These are phyloP conservation scores for Lymantria monacha DNA, from an alignment of 2,888 invertebrate species.

Conservation along the genomic window DNA sequence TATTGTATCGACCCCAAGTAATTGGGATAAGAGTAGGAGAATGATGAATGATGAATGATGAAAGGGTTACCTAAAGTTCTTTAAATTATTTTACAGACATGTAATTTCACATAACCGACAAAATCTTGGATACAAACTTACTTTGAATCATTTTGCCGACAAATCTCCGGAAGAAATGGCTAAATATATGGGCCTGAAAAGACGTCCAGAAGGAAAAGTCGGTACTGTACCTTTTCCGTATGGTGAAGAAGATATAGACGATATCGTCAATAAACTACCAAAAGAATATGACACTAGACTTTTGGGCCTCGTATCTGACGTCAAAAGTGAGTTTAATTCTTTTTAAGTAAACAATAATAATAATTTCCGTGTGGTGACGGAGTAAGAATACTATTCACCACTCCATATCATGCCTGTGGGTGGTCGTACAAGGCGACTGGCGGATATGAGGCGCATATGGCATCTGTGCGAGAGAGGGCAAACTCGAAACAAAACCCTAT, in stretches of 20 bases:
- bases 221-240: constrained; percentile 62
- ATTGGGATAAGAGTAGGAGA: no score
- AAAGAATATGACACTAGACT: constrained; percentile 52
- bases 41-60: no score
- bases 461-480: no score
- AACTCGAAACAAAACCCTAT: no score
- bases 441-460: no score
- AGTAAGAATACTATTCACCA: no score
- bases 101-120: constrained; percentile 44
- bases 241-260: constrained; percentile 29
- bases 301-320: constrained; percentile 50
- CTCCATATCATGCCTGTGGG: no score
- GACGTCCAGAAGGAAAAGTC: constrained; percentile 38
- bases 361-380: constrained; percentile 58
- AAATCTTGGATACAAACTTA: constrained; percentile 53
- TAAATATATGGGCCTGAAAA: constrained; percentile 43
- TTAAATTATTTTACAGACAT: constrained; percentile 35
- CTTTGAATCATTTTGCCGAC: constrained; percentile 61
- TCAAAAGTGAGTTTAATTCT: constrained; percentile 48
- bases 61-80: constrained; percentile 36
- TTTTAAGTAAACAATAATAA: background rate
- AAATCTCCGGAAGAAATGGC: constrained; percentile 54
- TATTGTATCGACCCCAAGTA: no score
- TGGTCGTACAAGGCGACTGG: no score
- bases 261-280: constrained; percentile 41